phyloP scores from a whole-genome alignment of 2,113 vertebrate species.

The Pterocles burchelli region DNA sequence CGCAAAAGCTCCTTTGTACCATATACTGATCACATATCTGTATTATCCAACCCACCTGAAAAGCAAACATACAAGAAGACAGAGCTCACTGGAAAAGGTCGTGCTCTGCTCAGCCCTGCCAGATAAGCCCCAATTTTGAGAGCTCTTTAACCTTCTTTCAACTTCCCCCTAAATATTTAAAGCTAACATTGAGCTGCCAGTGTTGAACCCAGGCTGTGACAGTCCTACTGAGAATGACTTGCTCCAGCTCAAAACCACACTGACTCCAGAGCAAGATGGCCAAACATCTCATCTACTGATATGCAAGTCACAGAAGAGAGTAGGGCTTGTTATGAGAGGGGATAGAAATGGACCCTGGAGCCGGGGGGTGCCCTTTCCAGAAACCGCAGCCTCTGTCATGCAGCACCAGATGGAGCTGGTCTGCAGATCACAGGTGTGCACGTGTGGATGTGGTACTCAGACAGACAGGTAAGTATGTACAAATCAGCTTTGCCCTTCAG shows the following conservation, averaged over 20 bases:
- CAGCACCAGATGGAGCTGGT: background rate
- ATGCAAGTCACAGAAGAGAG: background rate
- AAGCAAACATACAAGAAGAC: background rate
- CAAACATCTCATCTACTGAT: background rate
- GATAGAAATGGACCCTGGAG: background rate
- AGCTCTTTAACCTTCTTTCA: background rate
- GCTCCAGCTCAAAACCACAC: background rate
- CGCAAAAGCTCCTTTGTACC: background rate
- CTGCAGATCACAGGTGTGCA: background rate
- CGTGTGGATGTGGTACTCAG: background rate
- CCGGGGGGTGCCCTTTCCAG: background rate
- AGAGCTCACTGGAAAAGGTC: background rate
- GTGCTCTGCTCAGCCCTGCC: background rate
- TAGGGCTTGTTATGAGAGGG: background rate
- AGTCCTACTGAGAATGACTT: background rate
- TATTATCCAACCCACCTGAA: background rate
- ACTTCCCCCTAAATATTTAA: background rate
- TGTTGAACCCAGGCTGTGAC: background rate
- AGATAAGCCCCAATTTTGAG: background rate
- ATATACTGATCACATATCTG: background rate
- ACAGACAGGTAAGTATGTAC: background rate
- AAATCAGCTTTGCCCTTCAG: background rate
- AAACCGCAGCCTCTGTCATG: background rate
- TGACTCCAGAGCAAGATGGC: background rate
- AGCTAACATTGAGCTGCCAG: background rate